Percentiles rank a stretch among this genome's conserved stretches.
Evolutionary conservation across 2,113 vertebrate species (phyloP).

Genomic region (Dolichotis patagonum): DNA sequence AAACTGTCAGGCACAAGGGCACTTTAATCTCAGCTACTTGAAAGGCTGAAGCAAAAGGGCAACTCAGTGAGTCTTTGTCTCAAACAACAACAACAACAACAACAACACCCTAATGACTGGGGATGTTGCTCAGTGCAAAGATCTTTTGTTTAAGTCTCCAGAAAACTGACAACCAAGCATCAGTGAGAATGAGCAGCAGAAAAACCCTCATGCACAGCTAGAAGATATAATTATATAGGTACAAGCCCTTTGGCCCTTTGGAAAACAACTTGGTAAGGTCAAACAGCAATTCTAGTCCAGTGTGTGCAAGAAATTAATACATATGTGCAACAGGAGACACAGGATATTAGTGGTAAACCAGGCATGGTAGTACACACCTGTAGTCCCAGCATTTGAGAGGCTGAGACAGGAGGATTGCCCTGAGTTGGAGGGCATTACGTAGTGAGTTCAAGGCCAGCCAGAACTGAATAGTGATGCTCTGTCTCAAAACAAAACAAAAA

Average conservation of each 20-base stretch:
- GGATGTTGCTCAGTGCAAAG: neutral
- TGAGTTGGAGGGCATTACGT: neutral
- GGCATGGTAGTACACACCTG: neutral
- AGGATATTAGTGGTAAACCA: neutral
- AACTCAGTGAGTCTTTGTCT: neutral
- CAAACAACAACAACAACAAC: neutral
- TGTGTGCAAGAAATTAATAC: neutral
- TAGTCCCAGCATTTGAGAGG: neutral
- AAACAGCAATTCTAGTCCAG: neutral
- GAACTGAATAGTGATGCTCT: neutral
- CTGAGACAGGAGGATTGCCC: neutral
- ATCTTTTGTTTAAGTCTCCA: neutral
- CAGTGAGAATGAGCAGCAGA: neutral
- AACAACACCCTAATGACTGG: neutral
- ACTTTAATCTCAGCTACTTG: neutral
- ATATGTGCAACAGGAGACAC: constrained; percentile 18
- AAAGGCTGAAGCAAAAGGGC: neutral
- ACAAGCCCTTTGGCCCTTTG: neutral
- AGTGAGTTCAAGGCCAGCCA: neutral
- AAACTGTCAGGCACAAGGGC: neutral
- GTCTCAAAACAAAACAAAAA: neutral
- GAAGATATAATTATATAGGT: neutral
- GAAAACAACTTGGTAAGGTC: neutral
- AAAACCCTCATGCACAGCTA: neutral
- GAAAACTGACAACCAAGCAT: neutral